These are phyloP conservation scores for Tapera naevia DNA, from an alignment of 2,797 vertebrate species.

Conservation along the genomic window DNA sequence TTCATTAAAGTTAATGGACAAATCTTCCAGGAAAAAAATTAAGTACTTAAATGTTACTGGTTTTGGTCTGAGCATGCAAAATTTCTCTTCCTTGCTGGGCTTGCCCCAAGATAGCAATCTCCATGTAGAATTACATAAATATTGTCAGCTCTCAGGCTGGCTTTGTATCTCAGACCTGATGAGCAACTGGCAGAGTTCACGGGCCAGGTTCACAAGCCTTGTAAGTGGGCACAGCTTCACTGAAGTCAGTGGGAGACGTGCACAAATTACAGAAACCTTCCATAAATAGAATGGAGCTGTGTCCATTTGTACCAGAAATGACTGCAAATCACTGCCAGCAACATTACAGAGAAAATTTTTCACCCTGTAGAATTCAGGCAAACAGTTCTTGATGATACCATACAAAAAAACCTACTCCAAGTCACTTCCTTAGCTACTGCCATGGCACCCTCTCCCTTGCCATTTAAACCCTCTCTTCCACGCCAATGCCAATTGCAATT, in stretches of 20 bases:
- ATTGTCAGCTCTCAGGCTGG: slow-evolving; percentile 23
- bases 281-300: slow-evolving; percentile 25
- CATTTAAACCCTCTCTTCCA: background rate
- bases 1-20: slow-evolving; percentile 78
- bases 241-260: slow-evolving; percentile 10
- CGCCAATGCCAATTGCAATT: background rate
- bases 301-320: slow-evolving; percentile 44
- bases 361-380: background rate
- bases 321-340: slow-evolving; percentile 20
- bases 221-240: slow-evolving; percentile 13
- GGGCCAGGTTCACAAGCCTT: background rate
- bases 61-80: slow-evolving; percentile 46
- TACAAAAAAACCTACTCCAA: background rate
- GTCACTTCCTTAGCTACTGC: background rate
- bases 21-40: slow-evolving; percentile 23
- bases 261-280: slow-evolving; percentile 1
- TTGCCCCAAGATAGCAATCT: slow-evolving; percentile 43
- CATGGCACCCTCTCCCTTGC: background rate
- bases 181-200: background rate
- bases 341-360: slow-evolving; percentile 7
- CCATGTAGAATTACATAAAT: slow-evolving; percentile 21
- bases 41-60: slow-evolving; percentile 57
- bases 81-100: slow-evolving; percentile 53
- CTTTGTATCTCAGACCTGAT: background rate
- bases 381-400: background rate